Evolutionary conservation across 2,113 vertebrate genomes (phyloP), one percentile per base, ranked within the genome.

Genomic region (Oryzias curvinotus): DNA sequence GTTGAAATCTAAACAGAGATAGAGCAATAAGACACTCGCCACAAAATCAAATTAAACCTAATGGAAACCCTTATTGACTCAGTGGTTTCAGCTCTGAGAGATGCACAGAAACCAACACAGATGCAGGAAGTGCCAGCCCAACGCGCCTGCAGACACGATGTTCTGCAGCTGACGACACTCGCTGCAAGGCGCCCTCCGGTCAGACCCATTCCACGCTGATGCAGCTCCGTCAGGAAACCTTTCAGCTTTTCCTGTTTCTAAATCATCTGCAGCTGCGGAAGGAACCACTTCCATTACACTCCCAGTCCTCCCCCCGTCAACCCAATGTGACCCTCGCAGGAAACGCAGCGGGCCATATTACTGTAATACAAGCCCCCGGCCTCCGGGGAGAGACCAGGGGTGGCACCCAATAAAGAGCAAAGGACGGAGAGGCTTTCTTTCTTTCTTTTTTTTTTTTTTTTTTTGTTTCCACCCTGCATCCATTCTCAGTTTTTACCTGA

Each of bases 321-420:
- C 75, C 83, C 78, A 57, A 62, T 70, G 75, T 83, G 80, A 76
- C 86, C 85, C 81, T 81, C 77, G 66, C 71, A 84, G 79, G 73
- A 85, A 83, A 77, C 60, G 68, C 85, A 67, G 57, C 56, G 47
- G 83, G 85, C 75, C 61, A 48, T 45, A 46, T n/a, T 45, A 30
- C 70, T 71, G 82, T 88, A 80, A 81, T 46, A 76, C 64, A 57
- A 82, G 62, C 68, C 70, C 52, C 55, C 49, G 5, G 71, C 74
- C 82, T 65, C 71, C 36, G 19, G 68, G 61, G 78, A 68, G 25
- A 14, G 57, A 64, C 48, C 41, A 53, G 51, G 46, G 52, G 61
- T 51, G 50, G 51, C 16, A 65, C 59, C 55, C 4, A 62, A 57
- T 59, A 62, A 56, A 70, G 68, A 65, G 50, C 25, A 45, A 66